Conservation (phyloP, 2,888 invertebrate genomes). For the Acleris cristana region DNA sequence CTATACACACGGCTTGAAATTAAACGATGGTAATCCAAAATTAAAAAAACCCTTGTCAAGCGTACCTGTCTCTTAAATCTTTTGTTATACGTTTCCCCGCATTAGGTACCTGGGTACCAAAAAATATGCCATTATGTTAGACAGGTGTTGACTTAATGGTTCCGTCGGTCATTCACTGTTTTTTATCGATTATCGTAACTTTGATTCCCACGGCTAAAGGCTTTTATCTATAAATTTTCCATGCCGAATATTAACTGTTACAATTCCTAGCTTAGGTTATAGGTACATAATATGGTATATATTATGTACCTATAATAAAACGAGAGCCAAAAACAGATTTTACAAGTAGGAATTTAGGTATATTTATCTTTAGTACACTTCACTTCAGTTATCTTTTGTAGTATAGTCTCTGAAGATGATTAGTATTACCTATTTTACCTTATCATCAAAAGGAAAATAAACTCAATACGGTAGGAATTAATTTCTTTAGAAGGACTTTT, state of each 20-base stretch:
- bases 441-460: too few relatives aligned
- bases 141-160: slow-evolving; percentile 70
- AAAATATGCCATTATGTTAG: slow-evolving; percentile 52
- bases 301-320: too few relatives aligned
- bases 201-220: slow-evolving; percentile 64
- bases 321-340: too few relatives aligned
- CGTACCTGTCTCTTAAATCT: slow-evolving; percentile 4
- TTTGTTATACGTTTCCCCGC: slow-evolving; percentile 58
- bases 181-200: slow-evolving; percentile 47
- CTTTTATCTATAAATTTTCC: neutral
- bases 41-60: neutral
- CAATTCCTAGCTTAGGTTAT: too few relatives aligned
- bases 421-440: too few relatives aligned
- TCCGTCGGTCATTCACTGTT: slow-evolving; percentile 52
- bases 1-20: too few relatives aligned
- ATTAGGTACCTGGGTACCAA: slow-evolving; percentile 63
- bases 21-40: neutral
- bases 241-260: neutral
- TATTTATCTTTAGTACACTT: neutral
- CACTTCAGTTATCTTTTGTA: too few relatives aligned
- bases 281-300: too few relatives aligned
- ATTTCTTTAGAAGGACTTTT: too few relatives aligned
- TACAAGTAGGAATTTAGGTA: neutral
- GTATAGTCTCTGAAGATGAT: too few relatives aligned
- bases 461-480: too few relatives aligned